These are phyloP conservation scores for Coecobrya sp. DNA, from an alignment of 2,888 invertebrate species.

Conservation along the genomic window DNA sequence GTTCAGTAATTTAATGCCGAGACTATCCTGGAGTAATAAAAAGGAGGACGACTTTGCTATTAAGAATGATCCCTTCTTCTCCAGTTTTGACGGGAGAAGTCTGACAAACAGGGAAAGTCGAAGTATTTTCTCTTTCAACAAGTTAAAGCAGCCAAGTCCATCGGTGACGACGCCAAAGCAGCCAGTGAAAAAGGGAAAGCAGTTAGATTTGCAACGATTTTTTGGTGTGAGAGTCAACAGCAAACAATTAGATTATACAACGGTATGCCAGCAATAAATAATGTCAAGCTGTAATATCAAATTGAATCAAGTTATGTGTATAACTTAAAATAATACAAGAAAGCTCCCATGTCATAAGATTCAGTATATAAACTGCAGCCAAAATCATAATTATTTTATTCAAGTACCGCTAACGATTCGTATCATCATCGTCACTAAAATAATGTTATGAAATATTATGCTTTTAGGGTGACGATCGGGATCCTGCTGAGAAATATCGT, in stretches of 20 bases:
- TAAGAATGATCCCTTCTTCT: conserved; percentile 68
- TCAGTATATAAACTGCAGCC: too few species aligned
- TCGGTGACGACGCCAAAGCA: background rate
- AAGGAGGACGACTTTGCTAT: conserved; percentile 48
- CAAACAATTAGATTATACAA: conserved; percentile 41
- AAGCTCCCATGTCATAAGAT: background rate
- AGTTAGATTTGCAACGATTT: conserved; percentile 20
- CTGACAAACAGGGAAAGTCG: conserved; percentile 39
- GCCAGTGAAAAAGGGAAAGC: background rate
- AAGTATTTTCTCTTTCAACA: conserved; percentile 6
- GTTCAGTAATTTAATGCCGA: conserved; percentile 59
- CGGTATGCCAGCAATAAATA: conserved; percentile 34
- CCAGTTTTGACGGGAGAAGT: conserved; percentile 66
- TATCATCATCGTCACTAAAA: background rate
- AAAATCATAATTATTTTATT: too few species aligned
- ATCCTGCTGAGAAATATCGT: conserved; percentile 76
- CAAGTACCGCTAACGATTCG: background rate
- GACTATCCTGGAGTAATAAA: conserved; percentile 43
- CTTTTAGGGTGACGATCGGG: conserved; percentile 51
- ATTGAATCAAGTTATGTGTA: too few species aligned
- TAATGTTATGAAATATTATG: conserved; percentile 16
- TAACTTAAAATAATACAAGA: too few species aligned
- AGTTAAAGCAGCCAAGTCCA: conserved; percentile 27
- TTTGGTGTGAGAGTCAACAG: conserved; percentile 43
- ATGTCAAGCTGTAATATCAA: background rate